Evolutionary conservation across 2,797 vertebrate genomes (phyloP).

Genomic region (Lacerta bilineata): DNA sequence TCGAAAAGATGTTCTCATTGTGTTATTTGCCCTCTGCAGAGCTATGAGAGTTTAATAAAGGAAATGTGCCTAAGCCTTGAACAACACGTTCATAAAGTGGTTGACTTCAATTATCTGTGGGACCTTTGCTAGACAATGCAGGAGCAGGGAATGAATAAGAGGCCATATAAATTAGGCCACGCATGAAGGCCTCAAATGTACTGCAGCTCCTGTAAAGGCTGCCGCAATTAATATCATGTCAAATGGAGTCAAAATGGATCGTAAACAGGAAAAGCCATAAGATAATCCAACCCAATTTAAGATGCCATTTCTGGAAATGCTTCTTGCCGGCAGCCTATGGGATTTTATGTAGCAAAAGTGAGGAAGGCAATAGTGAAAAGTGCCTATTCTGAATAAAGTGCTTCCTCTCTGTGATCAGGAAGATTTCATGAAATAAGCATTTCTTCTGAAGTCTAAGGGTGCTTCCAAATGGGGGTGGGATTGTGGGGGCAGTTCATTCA

Average conservation of each 20-base stretch:
- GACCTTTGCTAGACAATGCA: conserved; percentile 8
- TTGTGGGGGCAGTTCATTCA: too few relatives aligned
- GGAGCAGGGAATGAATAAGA: conserved; percentile 24
- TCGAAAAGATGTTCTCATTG: conserved; percentile 8
- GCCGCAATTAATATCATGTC: conserved; percentile 3
- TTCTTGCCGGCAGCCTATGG: not conserved
- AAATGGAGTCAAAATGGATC: not conserved
- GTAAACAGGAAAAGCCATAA: not conserved
- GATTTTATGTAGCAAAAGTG: not conserved
- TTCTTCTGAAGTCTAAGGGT: not conserved
- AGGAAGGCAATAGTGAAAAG: not conserved
- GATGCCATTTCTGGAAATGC: not conserved
- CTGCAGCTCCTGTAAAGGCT: conserved; percentile 5
- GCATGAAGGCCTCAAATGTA: conserved; percentile 12
- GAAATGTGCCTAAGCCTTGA: conserved; percentile 25
- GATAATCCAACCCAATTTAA: not conserved
- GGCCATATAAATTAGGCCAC: conserved; percentile 10
- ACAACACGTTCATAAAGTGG: conserved; percentile 30
- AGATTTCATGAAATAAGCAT: not conserved
- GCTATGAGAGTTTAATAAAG: conserved; percentile 7
- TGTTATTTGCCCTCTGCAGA: conserved; percentile 23
- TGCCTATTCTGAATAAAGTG: not conserved
- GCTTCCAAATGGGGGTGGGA: too few relatives aligned
- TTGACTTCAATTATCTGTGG: conserved; percentile 17
- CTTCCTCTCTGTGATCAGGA: not conserved